Percentiles rank a stretch among this genome's conserved stretches.
Conservation (phyloP, 2,888 invertebrate species). For the Ophonus ardosiacus region DNA sequence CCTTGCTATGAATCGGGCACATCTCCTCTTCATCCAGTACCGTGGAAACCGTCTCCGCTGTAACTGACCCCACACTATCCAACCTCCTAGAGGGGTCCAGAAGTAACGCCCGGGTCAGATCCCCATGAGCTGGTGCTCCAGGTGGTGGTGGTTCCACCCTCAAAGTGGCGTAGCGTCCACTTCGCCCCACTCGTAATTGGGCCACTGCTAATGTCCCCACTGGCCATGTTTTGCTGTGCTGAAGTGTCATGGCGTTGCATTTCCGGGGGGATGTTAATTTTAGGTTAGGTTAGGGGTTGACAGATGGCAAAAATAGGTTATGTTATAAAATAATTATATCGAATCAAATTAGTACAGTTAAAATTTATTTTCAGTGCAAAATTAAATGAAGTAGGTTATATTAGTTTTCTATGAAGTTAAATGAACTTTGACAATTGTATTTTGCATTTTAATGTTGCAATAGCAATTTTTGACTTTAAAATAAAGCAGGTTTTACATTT, state of each 20-base stretch:
- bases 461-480: too few relatives aligned
- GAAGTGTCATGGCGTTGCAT: slow-evolving; percentile 71
- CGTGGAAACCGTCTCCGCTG: slow-evolving; percentile 49
- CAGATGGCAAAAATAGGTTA: neutral
- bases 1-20: slow-evolving; percentile 54
- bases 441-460: too few relatives aligned
- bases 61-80: slow-evolving; percentile 8
- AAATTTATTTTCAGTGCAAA: too few relatives aligned
- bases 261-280: neutral
- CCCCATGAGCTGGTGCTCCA: slow-evolving; percentile 3
- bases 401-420: too few relatives aligned
- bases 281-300: neutral
- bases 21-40: slow-evolving; percentile 31
- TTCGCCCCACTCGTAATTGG: slow-evolving; percentile 74
- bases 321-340: too few relatives aligned
- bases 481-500: too few relatives aligned
- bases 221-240: slow-evolving; percentile 76
- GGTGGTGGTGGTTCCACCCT: slow-evolving; percentile 46
- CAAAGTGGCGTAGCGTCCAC: slow-evolving; percentile 73
- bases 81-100: neutral
- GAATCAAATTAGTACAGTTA: too few relatives aligned
- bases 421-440: too few relatives aligned
- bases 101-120: slow-evolving; percentile 5
- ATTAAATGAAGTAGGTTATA: too few relatives aligned
- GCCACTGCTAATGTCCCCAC: slow-evolving; percentile 74